Evolutionary conservation across 2,113 vertebrate species (phyloP), one percentile per base, ranked within the genome.

Genomic region (Lagopus muta): DNA sequence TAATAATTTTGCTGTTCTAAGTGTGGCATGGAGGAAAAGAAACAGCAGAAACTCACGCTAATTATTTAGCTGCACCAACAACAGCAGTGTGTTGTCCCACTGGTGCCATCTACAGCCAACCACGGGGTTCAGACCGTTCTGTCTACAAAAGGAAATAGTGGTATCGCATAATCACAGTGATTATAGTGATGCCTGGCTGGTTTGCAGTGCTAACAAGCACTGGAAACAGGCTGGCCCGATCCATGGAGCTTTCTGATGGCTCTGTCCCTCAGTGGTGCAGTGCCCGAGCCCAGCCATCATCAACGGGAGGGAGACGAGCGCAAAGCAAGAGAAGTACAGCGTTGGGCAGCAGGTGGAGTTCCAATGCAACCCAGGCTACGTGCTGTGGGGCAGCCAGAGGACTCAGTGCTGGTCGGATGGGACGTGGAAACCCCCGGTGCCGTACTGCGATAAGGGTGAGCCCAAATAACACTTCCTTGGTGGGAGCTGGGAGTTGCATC

Each of bases 381-480:
- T 75, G 60, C 81, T 98, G 21, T 77, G 32, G 86, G 97, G 97
- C 85, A 91, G n/a, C 27, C 40, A 7, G 12, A 94, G 92, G 95
- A 92, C 30, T 9, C 94, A 94, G 67, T 97, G 97, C 72, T 48
- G 4, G 6, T 34, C 93, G 0, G 47, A 97, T 1, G 97, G 97
- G 55, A 74, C 0, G 0, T 97, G 97, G 97, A 52, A 13, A 34
- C 96, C 97, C 40, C 48, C 96, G 0, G 7, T 97, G 42, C 97
- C 97, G 0, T 38, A 74, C 80, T 98, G 97, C 4, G 92, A 52
- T 79, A 92, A 73, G 40, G 88, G 97, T 98, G 92, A 98, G 97
- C 45, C n/a, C 6, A 21, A 2, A 1, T 1, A 3, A 24, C 1
- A 0, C 1, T 15, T 38, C 32, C 22, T 1, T 1, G 1, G 48